Evolutionary conservation across 2,888 invertebrate genomes (phyloP), one percentile per base, ranked within the genome.

Genomic region (Hipparchia sbordonii): DNA sequence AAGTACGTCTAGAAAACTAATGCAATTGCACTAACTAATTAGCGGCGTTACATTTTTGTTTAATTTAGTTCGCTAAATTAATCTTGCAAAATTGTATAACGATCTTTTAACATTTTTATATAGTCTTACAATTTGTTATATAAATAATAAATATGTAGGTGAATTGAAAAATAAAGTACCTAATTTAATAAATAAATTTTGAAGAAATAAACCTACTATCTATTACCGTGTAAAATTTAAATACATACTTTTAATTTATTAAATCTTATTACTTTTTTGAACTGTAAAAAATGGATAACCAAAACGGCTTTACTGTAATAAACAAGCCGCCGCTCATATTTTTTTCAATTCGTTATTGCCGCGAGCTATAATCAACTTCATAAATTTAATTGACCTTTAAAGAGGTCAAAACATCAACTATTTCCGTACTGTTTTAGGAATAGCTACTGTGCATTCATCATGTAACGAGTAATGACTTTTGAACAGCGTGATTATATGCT

Each of bases 391-490:
- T 65, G 12, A 23, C 33, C 3, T 52, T 52, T 7, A 33, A 45
- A 65, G 52, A 65, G 65, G 51, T 52, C 65, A 65, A 52, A 65
- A 39, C n/a, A 12, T 46, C 65, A 65, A 65, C 33, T 62, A 23
- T 52, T 65, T 52, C 5, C 23, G 13, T 51, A 33, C 33, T 65
- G 51, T 65, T 52, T 65, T 65, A 5, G 52, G 65, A 52, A 52
- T 51, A 65, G 51, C 63, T 65, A 48, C 12, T 51, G 6, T 52
- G 8, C 3, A n/a, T 45, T 45, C 10, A 33, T 33, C 4, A 7
- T 23, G 9, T 52, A 13, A 33, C 13, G 51, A 23, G 33, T 23
- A 13, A 57, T 59, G 33, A 13, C 3, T 57, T 13, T 8, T 57
- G 23, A 23, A 8, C 57, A 57, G 57, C 57, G 57, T 13, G 9